A percentile compares a stretch with the other conserved stretches of the same genome.
These are phyloP conservation scores for Agriopis leucophaearia DNA, from an alignment of 2,888 invertebrate species.

Conservation along the genomic window DNA sequence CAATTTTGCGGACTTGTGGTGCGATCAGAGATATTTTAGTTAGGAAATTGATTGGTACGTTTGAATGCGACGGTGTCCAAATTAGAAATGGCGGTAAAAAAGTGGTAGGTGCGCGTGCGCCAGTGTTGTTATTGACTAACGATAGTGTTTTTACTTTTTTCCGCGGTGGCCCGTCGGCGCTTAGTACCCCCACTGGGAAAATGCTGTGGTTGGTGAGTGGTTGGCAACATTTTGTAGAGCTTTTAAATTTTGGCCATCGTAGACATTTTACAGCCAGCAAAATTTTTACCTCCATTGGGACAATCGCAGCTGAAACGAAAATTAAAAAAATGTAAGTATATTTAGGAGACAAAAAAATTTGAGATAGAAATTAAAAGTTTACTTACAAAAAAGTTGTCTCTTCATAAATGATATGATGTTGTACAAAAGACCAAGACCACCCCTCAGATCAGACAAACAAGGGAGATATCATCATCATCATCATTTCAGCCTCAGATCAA, in stretches of 20 bases:
- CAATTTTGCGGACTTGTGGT: not conserved
- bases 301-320: too few species aligned
- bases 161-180: slow-evolving; percentile 69
- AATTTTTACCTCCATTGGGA: too few species aligned
- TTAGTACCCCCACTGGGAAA: slow-evolving; percentile 80
- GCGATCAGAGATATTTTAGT: slow-evolving; percentile 10
- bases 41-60: slow-evolving; percentile 57
- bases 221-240: slow-evolving; percentile 63
- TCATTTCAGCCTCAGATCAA: too few species aligned
- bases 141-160: slow-evolving; percentile 83
- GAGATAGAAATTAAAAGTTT: too few species aligned
- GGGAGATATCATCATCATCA: too few species aligned
- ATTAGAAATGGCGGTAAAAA: slow-evolving; percentile 80
- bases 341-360: too few species aligned
- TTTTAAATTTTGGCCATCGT: not conserved
- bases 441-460: too few species aligned
- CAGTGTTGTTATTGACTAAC: slow-evolving; percentile 77
- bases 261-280: too few species aligned
- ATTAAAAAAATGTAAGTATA: too few species aligned
- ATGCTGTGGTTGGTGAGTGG: slow-evolving; percentile 61
- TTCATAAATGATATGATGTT: too few species aligned
- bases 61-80: slow-evolving; percentile 65
- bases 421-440: too few species aligned
- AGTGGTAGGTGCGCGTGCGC: slow-evolving; percentile 61
- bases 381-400: too few species aligned